phyloP scores from a whole-genome alignment of 2,888 invertebrate species.

The Epinotia ramella region DNA sequence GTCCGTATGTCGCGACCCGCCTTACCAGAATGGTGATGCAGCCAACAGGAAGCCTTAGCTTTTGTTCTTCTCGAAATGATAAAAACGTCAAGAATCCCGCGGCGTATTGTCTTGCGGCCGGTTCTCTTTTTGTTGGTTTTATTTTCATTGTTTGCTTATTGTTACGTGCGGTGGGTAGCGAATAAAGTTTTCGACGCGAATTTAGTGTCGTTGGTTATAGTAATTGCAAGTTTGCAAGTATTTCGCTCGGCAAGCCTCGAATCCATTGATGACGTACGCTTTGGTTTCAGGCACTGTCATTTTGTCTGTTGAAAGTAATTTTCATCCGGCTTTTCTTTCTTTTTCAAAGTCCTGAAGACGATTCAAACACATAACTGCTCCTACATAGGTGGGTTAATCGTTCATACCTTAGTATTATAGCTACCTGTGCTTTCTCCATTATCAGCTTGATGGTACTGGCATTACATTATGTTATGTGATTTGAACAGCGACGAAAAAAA shows the following conservation, averaged over 20 bases:
- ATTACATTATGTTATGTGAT: no score
- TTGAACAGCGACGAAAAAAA: no score
- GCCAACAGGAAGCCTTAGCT: conserved; percentile 82
- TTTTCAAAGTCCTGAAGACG: no score
- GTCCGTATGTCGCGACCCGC: conserved; percentile 58
- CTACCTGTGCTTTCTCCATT: no score
- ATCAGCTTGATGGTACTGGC: no score
- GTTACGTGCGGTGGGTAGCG: conserved; percentile 62
- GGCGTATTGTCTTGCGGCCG: conserved; percentile 79
- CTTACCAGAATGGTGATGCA: conserved; percentile 82
- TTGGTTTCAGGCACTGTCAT: no score
- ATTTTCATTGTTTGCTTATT: conserved; percentile 70
- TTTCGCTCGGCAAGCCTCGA: neutral
- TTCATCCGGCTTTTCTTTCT: no score
- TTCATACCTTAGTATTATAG: no score
- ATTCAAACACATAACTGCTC: no score
- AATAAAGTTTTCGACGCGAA: conserved; percentile 30
- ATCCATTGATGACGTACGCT: neutral
- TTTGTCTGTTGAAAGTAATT: no score
- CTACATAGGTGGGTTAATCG: no score
- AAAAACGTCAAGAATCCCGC: conserved; percentile 82
- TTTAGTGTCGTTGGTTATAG: conserved; percentile 11
- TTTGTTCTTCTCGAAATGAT: conserved; percentile 83
- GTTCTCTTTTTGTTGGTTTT: conserved; percentile 58
- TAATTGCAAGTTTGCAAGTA: neutral